Evolutionary conservation across 2,113 vertebrate genomes (phyloP).

Genomic region (Plotosus lineatus): DNA sequence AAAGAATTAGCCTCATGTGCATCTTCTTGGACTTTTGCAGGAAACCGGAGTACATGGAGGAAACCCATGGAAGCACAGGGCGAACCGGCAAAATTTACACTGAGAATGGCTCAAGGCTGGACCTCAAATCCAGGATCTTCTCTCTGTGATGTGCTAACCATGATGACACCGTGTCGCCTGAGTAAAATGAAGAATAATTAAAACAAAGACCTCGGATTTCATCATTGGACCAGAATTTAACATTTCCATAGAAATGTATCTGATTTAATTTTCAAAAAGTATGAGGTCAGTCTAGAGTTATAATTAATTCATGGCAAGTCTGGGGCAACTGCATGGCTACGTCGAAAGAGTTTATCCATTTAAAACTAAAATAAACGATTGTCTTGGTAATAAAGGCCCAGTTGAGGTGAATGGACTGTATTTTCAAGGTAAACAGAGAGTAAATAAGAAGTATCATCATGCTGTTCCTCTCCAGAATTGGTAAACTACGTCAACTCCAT

Average conservation of each 20-base stretch:
- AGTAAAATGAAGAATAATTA: too few species aligned
- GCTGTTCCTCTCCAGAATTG: background rate
- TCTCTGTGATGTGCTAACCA: too few species aligned
- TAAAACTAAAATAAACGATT: background rate
- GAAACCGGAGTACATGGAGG: too few species aligned
- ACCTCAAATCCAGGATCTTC: too few species aligned
- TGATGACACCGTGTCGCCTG: too few species aligned
- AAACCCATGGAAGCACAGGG: too few species aligned
- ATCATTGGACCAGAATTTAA: background rate
- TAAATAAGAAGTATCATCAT: background rate
- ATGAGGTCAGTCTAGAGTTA: background rate
- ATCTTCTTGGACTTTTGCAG: too few species aligned
- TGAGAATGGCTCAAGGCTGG: too few species aligned
- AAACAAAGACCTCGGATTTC: background rate
- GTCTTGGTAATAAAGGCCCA: background rate
- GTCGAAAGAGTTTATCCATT: background rate
- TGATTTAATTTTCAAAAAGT: background rate
- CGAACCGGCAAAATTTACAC: too few species aligned
- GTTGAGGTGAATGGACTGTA: background rate
- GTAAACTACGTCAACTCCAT: background rate
- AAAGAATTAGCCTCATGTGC: too few species aligned
- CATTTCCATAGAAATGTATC: background rate
- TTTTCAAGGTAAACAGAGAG: too few species aligned
- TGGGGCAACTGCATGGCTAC: background rate
- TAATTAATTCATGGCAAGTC: background rate